phyloP scores from a whole-genome alignment of 2,888 invertebrate species.

The Lasioglossum lativentre region DNA sequence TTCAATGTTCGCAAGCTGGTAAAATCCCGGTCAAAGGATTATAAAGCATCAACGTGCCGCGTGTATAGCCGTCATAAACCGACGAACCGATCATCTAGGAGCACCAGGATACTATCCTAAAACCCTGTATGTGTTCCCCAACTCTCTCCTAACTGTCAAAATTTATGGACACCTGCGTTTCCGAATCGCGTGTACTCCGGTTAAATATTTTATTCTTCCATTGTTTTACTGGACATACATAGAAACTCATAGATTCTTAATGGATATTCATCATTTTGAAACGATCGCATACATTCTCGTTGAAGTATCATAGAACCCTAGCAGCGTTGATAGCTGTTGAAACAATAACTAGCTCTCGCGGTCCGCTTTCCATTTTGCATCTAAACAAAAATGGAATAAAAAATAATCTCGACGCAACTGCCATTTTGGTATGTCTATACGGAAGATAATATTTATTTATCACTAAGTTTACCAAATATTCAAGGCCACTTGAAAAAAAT shows the following conservation, averaged over 20 bases:
- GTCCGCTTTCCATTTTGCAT: neutral
- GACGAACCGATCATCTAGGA: constrained; percentile 6
- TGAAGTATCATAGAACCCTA: neutral
- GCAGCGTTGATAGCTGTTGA: neutral
- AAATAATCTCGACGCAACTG: neutral
- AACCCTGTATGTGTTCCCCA: neutral
- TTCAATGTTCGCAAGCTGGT: neutral
- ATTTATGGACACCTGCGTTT: neutral
- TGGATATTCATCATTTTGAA: neutral
- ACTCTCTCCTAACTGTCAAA: neutral
- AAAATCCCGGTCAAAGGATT: neutral
- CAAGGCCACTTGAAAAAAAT: neutral
- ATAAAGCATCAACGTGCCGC: neutral
- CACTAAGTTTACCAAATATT: no score
- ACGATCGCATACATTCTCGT: neutral
- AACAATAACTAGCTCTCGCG: neutral
- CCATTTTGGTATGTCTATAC: no score
- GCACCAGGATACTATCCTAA: neutral
- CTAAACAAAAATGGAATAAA: neutral
- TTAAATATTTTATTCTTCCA: neutral
- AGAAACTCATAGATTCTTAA: neutral
- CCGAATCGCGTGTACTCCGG: neutral
- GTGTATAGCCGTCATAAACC: neutral
- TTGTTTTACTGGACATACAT: neutral
- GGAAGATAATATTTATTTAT: no score